These are phyloP conservation scores for Sebastes umbrosus DNA, from an alignment of 2,797 vertebrate genomes.

Conservation along the genomic window DNA sequence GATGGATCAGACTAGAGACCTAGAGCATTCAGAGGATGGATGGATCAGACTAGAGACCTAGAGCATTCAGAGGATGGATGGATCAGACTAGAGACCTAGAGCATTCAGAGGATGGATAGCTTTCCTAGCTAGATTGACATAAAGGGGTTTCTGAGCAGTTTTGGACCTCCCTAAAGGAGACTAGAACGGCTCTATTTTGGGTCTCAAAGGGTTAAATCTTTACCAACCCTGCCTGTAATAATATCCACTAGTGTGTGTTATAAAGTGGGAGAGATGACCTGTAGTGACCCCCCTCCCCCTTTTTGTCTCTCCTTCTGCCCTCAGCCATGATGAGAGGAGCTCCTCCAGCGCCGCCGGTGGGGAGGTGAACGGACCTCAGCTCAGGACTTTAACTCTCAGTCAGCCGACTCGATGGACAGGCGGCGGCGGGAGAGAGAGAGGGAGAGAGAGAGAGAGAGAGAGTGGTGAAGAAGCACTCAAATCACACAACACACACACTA, in stretches of 20 bases:
- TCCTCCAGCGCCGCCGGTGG: conserved; percentile 82
- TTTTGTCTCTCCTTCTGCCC: neutral
- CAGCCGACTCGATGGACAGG: conserved; percentile 15
- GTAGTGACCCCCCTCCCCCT: neutral
- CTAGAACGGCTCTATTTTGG: no score
- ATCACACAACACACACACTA: conserved; percentile 36
- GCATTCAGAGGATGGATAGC: no score
- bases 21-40: no score
- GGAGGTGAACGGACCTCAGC: conserved; percentile 72
- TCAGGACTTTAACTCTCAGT: conserved; percentile 55
- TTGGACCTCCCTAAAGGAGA: no score
- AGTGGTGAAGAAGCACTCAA: conserved; percentile 35
- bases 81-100: no score
- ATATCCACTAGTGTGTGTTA: neutral
- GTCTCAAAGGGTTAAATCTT: no score
- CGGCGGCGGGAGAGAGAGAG: neutral
- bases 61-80: no score
- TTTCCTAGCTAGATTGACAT: no score
- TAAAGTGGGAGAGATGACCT: neutral
- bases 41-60: no score
- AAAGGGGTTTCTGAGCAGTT: no score
- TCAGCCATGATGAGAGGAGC: conserved; percentile 77
- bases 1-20: no score
- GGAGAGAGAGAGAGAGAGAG: conserved; percentile 14
- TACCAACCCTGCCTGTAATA: neutral